phyloP scores from a whole-genome alignment of 2,797 vertebrate species.

The Falco biarmicus region DNA sequence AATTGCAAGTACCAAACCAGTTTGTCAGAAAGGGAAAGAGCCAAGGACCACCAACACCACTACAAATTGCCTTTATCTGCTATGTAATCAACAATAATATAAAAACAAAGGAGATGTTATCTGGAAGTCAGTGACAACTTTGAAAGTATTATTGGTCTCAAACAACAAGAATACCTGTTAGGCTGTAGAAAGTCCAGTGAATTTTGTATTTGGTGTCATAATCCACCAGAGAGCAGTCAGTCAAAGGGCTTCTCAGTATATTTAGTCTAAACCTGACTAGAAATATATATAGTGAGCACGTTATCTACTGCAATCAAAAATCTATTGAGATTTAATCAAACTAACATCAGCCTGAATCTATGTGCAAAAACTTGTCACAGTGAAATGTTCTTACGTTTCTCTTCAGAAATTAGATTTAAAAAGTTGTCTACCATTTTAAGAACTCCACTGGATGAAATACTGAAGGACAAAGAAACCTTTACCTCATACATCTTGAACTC shows the following conservation, averaged over 20 bases:
- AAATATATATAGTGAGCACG: background rate
- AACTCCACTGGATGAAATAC: background rate
- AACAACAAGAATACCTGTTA: background rate
- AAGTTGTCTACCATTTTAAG: background rate
- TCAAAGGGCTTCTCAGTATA: background rate
- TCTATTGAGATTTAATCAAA: background rate
- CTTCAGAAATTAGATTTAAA: background rate
- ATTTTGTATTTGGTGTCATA: background rate
- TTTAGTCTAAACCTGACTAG: background rate
- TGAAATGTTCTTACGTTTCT: background rate
- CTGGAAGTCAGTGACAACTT: background rate
- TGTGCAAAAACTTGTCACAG: background rate
- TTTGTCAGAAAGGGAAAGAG: background rate
- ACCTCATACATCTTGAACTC: background rate
- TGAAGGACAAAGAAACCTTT: background rate
- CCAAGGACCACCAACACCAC: background rate
- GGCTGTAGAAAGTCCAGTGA: background rate
- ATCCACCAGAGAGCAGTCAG: background rate
- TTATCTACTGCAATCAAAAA: background rate
- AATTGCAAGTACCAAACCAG: background rate
- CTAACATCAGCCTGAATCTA: background rate
- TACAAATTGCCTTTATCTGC: background rate
- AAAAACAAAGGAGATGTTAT: background rate
- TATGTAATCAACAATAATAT: background rate
- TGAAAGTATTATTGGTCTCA: background rate